Evolutionary conservation across 2,113 vertebrate genomes (phyloP).

Genomic region (Bubo blakistoni): DNA sequence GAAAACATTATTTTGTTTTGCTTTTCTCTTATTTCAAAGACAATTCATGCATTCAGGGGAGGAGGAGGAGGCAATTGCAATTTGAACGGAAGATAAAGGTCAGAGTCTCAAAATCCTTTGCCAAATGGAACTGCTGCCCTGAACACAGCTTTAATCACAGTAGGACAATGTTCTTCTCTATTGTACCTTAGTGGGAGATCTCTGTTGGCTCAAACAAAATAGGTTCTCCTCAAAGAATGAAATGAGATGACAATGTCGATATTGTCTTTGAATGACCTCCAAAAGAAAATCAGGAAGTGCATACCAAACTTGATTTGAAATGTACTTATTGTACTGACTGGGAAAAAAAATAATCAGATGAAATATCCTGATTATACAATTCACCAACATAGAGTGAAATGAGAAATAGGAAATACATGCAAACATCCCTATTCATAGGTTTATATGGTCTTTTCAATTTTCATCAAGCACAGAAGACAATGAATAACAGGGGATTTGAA

Average conservation of each 20-base stretch:
- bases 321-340: constrained; percentile 39
- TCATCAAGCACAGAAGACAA: constrained; percentile 45
- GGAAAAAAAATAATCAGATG: constrained; percentile 19
- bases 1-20: not conserved
- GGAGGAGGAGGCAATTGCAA: not conserved
- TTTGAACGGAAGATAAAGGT: not conserved
- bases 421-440: not conserved
- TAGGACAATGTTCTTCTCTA: constrained; percentile 37
- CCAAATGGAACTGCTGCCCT: constrained; percentile 29
- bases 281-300: constrained; percentile 66
- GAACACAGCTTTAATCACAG: constrained; percentile 40
- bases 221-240: constrained; percentile 63
- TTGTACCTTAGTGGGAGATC: constrained; percentile 58
- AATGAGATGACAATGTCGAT: constrained; percentile 66
- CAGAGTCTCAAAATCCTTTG: constrained; percentile 19
- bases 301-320: constrained; percentile 68
- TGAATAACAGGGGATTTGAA: constrained; percentile 43
- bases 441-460: constrained; percentile 46
- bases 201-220: constrained; percentile 52
- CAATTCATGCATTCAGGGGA: not conserved
- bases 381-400: not conserved
- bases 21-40: constrained; percentile 16
- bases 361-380: constrained; percentile 33
- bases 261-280: constrained; percentile 70
- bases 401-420: not conserved